A percentile compares a stretch with the other conserved stretches of the same genome.
phyloP scores from a whole-genome alignment of 2,113 vertebrate species.

The Indicator maculatus region DNA sequence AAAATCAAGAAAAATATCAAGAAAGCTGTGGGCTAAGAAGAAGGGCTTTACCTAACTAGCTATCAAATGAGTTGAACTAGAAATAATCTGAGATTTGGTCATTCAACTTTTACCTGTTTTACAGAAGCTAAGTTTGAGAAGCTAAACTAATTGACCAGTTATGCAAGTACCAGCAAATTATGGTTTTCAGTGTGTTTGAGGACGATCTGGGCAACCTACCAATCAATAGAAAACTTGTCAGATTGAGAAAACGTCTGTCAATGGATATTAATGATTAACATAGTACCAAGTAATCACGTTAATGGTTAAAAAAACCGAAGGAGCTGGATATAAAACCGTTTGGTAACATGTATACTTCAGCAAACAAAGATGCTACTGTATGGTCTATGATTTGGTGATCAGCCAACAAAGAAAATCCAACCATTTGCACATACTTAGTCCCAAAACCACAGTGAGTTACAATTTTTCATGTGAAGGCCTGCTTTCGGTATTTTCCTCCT shows the following conservation, averaged over 20 bases:
- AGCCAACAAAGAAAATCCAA: constrained; percentile 86
- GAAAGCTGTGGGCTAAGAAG: constrained; percentile 61
- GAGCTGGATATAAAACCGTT: constrained; percentile 74
- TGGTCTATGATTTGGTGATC: constrained; percentile 75
- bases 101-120: constrained; percentile 68
- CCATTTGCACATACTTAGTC: constrained; percentile 79
- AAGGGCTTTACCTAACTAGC: constrained; percentile 68
- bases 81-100: constrained; percentile 72
- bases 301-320: constrained; percentile 72
- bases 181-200: constrained; percentile 56
- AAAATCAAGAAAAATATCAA: constrained; percentile 64
- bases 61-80: constrained; percentile 67
- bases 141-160: constrained; percentile 70
- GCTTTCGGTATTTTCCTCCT: constrained; percentile 75
- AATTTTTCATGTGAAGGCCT: constrained; percentile 84
- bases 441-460: constrained; percentile 77
- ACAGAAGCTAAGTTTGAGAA: constrained; percentile 68
- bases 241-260: constrained; percentile 68
- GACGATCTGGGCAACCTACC: constrained; percentile 70
- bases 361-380: constrained; percentile 75
- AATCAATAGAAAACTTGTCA: constrained; percentile 73
- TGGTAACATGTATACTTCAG: constrained; percentile 73
- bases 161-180: constrained; percentile 74
- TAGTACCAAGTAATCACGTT: constrained; percentile 71
- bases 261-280: constrained; percentile 75